A percentile compares a stretch with the other conserved stretches of the same genome.
These are phyloP conservation scores for Gymnobelideus leadbeateri DNA, from an alignment of 2,113 vertebrate species.

Conservation along the genomic window DNA sequence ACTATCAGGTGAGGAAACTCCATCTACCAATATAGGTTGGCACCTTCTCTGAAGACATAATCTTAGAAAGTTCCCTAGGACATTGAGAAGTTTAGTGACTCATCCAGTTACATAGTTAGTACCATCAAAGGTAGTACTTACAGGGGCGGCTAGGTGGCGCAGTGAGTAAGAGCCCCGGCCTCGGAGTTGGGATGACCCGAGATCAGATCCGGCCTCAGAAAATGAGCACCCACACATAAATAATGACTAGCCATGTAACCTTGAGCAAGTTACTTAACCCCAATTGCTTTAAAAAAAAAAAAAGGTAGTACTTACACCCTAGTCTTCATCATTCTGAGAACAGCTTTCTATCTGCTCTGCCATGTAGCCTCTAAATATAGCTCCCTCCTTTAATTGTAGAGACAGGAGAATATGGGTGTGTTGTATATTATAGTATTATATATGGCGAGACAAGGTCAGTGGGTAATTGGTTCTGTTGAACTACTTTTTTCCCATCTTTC, in stretches of 20 bases:
- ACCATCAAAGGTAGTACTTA: not conserved
- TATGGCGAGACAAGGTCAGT: not conserved
- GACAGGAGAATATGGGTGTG: not conserved
- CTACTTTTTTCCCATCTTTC: not conserved
- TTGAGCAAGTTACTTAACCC: too few species aligned
- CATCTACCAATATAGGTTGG: not conserved
- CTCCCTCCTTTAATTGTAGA: not conserved
- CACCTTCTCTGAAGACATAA: not conserved
- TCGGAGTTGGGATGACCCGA: too few species aligned
- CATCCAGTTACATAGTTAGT: not conserved
- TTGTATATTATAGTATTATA: not conserved
- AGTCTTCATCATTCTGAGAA: not conserved
- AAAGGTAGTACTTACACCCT: not conserved
- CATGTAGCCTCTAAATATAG: not conserved
- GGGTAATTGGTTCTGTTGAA: not conserved
- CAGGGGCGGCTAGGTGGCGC: too few species aligned
- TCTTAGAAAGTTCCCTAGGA: not conserved
- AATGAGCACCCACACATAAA: too few species aligned
- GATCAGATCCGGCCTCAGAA: too few species aligned
- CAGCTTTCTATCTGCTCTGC: not conserved
- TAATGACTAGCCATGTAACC: too few species aligned
- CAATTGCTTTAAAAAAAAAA: too few species aligned
- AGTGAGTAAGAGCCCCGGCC: too few species aligned
- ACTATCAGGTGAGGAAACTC: not conserved
- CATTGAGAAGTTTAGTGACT: not conserved